phyloP scores from a whole-genome alignment of 2,113 vertebrate species.

The Protomyctophum bolini region DNA sequence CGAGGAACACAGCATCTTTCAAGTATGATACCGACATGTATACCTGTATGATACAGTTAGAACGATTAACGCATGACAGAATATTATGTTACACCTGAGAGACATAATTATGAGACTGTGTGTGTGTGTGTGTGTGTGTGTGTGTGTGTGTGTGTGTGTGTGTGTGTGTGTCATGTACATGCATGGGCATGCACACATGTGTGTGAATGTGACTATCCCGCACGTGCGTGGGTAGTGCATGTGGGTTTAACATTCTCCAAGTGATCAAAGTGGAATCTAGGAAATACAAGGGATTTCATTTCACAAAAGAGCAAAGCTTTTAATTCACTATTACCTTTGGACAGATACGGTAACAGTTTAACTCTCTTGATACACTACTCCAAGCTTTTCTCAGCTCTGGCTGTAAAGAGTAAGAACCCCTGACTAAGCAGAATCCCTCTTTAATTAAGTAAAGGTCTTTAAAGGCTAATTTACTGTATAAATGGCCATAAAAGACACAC shows the following conservation, averaged over 20 bases:
- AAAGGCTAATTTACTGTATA: not conserved
- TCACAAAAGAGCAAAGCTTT: too few species aligned
- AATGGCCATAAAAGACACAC: constrained; percentile 7
- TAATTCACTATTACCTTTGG: too few species aligned
- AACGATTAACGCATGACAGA: too few species aligned
- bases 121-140: not conserved
- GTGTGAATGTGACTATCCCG: not conserved
- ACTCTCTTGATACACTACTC: not conserved
- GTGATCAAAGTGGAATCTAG: too few species aligned
- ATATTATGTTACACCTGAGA: too few species aligned
- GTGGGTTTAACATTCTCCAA: too few species aligned
- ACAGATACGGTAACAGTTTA: not conserved
- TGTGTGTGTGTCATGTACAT: not conserved
- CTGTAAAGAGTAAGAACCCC: not conserved
- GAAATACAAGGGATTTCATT: too few species aligned
- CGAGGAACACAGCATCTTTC: too few species aligned
- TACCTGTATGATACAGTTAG: too few species aligned
- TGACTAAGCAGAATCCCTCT: constrained; percentile 7
- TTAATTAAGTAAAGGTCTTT: not conserved
- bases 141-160: not conserved
- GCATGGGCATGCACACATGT: not conserved
- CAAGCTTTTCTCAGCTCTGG: not conserved
- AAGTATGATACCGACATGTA: too few species aligned
- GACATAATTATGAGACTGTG: not conserved
- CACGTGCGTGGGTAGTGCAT: not conserved